These are phyloP conservation scores for Leptinotarsa peninsularis DNA, from an alignment of 2,888 invertebrate species.

Conservation along the genomic window DNA sequence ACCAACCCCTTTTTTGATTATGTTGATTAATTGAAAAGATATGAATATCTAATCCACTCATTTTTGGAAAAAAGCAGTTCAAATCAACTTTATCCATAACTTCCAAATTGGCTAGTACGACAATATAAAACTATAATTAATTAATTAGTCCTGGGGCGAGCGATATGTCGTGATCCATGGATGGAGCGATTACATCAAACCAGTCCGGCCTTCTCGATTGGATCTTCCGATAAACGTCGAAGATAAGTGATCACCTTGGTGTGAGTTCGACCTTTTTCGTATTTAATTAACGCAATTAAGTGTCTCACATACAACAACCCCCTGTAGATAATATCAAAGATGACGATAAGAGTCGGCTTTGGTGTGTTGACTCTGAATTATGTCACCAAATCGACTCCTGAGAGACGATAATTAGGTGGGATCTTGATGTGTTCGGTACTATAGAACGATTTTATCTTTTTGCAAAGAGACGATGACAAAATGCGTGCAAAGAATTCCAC, in stretches of 20 bases:
- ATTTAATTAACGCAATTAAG: slow-evolving; percentile 67
- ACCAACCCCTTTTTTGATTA: too few species aligned
- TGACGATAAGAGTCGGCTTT: slow-evolving; percentile 58
- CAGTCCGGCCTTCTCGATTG: slow-evolving; percentile 56
- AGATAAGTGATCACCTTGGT: slow-evolving; percentile 63
- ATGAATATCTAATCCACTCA: too few species aligned
- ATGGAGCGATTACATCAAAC: slow-evolving; percentile 60
- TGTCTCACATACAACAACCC: slow-evolving; percentile 64
- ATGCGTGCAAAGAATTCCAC: slow-evolving; percentile 19
- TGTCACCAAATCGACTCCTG: slow-evolving; percentile 57
- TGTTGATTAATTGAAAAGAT: too few species aligned
- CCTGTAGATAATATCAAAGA: slow-evolving; percentile 61
- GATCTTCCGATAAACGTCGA: slow-evolving; percentile 61
- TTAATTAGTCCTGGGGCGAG: slow-evolving; percentile 19
- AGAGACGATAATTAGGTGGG: slow-evolving; percentile 58
- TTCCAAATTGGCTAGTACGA: background rate
- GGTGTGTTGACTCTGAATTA: slow-evolving; percentile 54
- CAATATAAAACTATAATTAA: slow-evolving; percentile 8
- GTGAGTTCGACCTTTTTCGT: slow-evolving; percentile 65
- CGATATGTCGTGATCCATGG: slow-evolving; percentile 47
- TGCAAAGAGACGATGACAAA: slow-evolving; percentile 22
- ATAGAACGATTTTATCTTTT: slow-evolving; percentile 53
- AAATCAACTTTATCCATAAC: too few species aligned
- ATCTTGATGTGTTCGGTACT: slow-evolving; percentile 54
- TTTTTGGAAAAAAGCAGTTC: too few species aligned